phyloP scores from a whole-genome alignment of 2,888 invertebrate species.

The Chymomyza caudatula region DNA sequence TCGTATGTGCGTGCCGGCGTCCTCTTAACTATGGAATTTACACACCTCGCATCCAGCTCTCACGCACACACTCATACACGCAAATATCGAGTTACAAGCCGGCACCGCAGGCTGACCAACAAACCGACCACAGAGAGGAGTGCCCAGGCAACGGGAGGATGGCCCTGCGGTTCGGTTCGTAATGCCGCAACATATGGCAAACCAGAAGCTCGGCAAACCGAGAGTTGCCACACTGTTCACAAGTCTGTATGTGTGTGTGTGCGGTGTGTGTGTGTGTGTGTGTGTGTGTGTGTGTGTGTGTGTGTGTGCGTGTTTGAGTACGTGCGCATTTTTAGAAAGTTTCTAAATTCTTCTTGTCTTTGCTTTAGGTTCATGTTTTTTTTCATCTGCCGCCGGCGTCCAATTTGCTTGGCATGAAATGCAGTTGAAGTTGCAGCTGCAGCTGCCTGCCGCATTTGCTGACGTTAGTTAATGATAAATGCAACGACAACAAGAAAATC shows the following conservation, averaged over 20 bases:
- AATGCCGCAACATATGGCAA: conserved; percentile 37
- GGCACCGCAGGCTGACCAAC: conserved; percentile 35
- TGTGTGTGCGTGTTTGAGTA: conserved; percentile 4
- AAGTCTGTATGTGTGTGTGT: background rate
- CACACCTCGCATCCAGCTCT: conserved; percentile 34
- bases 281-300: background rate
- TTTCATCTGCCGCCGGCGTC: background rate
- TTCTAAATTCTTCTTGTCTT: conserved; percentile 26
- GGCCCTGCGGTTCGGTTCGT: conserved; percentile 5
- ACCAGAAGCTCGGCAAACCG: conserved; percentile 20
- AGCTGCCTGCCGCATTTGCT: background rate
- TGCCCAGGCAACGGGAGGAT: conserved; percentile 1
- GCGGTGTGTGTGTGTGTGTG: background rate
- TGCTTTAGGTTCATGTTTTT: conserved; percentile 14
- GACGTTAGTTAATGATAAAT: background rate
- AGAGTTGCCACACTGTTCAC: conserved; percentile 28
- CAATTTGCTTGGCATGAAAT: conserved; percentile 39
- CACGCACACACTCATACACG: conserved; percentile 29
- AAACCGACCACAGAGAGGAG: conserved; percentile 42
- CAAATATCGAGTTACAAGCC: conserved; percentile 31
- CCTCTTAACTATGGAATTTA: conserved; percentile 40
- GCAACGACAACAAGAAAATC: background rate
- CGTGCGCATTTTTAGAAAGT: conserved; percentile 20
- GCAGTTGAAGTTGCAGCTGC: conserved; percentile 23
- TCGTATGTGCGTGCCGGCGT: conserved; percentile 8